Conservation (phyloP, 2,888 invertebrate genomes). For the Incurvaria masculella region DNA sequence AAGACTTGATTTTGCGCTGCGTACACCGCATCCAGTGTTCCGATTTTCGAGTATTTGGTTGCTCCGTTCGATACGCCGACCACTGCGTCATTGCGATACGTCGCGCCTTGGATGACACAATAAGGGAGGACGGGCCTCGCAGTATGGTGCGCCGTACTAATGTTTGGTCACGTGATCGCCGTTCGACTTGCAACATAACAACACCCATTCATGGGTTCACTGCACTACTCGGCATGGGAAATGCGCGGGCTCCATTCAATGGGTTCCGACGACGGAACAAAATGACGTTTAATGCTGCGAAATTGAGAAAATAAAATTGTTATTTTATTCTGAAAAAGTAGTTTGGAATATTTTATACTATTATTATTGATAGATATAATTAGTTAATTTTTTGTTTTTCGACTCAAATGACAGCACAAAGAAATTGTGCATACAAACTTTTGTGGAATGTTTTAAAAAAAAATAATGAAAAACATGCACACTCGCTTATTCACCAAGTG, state of each 20-base stretch:
- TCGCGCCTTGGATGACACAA: background rate
- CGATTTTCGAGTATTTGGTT: background rate
- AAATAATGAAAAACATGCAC: too few species aligned
- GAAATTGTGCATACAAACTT: too few species aligned
- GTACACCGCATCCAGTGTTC: background rate
- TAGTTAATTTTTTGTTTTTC: too few species aligned
- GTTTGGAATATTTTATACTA: too few species aligned
- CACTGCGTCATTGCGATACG: background rate
- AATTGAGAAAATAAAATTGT: too few species aligned
- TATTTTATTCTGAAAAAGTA: too few species aligned
- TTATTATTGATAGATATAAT: too few species aligned
- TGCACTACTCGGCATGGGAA: background rate
- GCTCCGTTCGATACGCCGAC: background rate
- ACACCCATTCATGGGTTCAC: background rate
- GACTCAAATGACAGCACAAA: too few species aligned
- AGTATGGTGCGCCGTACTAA: background rate
- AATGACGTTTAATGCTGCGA: background rate
- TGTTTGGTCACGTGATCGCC: slow-evolving; percentile 14
- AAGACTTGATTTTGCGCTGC: background rate
- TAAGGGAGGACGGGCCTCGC: background rate
- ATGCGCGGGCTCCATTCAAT: background rate
- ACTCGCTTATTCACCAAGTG: too few species aligned
- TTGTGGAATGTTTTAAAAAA: too few species aligned
- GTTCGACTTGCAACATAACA: background rate
- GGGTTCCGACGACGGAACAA: too few species aligned